Evolutionary conservation across 2,888 invertebrate genomes (phyloP), one percentile per base, ranked within the genome.

Genomic region (Hoplodrina ambigua): DNA sequence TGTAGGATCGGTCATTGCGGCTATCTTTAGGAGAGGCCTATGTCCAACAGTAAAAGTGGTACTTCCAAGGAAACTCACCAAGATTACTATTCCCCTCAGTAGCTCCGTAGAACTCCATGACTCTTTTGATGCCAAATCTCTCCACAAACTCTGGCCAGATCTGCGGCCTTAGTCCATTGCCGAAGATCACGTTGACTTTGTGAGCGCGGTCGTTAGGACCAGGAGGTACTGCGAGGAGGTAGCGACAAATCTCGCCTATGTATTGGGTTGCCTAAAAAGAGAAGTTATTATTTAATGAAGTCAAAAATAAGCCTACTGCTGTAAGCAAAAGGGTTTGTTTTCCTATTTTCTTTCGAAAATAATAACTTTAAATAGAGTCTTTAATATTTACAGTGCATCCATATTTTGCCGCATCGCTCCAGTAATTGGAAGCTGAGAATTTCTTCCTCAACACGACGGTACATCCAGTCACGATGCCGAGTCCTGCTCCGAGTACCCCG

Each of bases 61-160:
- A 3, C 1, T n/a, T 60, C 13, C 4, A 30, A 49, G 10, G 4
- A 6, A 52, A 83, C 93, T 94, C 92, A 97, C 98, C 96, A 69
- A 99, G 97, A 96, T 98, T 99, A 44, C 99, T 98, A 89, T 99
- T 99, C 75, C 99, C 99, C 92, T 99, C 99, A 0, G 99, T 99
- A 1, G 99, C 98, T 1, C 99, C 99, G 91, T 99, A 99, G 88
- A 99, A 97, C 93, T 99, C 99, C 61, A 97, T 97, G 54, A 99
- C 97, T 50, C 97, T 95, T 62, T 97, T 95, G 4, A 98, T 97
- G 41, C 97, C 96, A 88, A 97, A 97, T 33, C 97, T 96, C 10
- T 97, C 96, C 2, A 98, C 97, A 90, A 99, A 99, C 85, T 97
- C 97, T 65, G 97, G 94, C 99, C 99, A 99, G 80, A 99, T 98